A percentile compares a stretch with the other conserved stretches of the same genome.
Evolutionary conservation across 2,113 vertebrate genomes (phyloP).

Genomic region (Hemiprocne comata): DNA sequence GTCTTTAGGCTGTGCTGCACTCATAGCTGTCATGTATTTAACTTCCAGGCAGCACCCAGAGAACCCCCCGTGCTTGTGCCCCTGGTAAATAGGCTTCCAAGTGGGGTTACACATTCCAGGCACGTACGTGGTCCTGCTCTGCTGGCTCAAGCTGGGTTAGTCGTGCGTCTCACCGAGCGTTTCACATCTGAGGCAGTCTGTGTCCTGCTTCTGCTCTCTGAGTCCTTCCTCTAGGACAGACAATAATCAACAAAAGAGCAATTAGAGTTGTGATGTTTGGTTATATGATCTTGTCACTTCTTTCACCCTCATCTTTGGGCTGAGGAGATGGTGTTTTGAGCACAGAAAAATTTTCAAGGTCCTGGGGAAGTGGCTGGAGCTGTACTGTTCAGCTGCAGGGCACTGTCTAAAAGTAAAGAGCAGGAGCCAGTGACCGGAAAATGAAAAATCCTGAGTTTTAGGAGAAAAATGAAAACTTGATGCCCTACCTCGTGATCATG

Average conservation of each 20-base stretch:
- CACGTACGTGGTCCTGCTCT: background rate
- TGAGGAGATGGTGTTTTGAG: background rate
- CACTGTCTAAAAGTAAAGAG: background rate
- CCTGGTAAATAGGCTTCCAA: background rate
- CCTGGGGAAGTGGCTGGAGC: background rate
- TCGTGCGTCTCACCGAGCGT: background rate
- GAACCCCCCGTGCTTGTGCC: background rate
- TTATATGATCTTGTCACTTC: background rate
- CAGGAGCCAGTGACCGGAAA: background rate
- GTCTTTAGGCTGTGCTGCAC: background rate
- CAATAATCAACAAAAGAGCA: conserved; percentile 25
- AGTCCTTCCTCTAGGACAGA: background rate
- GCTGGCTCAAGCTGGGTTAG: conserved; percentile 36
- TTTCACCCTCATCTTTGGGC: background rate
- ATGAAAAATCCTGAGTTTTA: background rate
- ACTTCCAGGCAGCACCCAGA: background rate
- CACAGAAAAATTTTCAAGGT: background rate
- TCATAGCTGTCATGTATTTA: background rate
- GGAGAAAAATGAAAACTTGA: background rate
- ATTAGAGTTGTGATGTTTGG: background rate
- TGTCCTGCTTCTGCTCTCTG: conserved; percentile 3
- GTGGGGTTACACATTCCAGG: conserved; percentile 12
- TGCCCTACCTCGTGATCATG: background rate
- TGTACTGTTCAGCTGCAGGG: background rate
- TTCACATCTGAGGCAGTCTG: conserved; percentile 9